Percentiles rank a stretch among this genome's conserved stretches.
Conservation (phyloP, 2,888 invertebrate species). For the Dryocosmus kuriphilus region DNA sequence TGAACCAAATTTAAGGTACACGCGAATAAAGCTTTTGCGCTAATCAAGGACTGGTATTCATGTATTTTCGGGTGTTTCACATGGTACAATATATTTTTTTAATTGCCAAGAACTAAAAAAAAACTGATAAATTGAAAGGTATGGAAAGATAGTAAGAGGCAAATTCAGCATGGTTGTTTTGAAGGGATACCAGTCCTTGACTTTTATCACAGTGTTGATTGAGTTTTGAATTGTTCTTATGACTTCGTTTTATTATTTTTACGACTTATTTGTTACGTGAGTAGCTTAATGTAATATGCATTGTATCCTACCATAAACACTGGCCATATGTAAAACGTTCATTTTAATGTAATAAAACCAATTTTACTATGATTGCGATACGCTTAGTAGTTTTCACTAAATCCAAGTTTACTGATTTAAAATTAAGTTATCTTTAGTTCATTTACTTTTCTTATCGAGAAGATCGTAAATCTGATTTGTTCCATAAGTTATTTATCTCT, state of each 20-base stretch:
- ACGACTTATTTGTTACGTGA: conserved; percentile 54
- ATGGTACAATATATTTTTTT: conserved; percentile 5
- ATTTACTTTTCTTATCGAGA: no score
- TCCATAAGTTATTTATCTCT: no score
- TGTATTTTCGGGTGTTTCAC: background rate
- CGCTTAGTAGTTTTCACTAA: background rate
- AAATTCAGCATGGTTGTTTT: background rate
- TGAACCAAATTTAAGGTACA: conserved; percentile 13
- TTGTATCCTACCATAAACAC: conserved; percentile 64
- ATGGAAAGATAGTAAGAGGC: background rate
- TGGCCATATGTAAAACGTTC: conserved; percentile 75
- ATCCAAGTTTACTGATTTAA: no score
- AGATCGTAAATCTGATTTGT: no score
- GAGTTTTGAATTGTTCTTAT: conserved; percentile 52
- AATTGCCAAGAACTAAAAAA: background rate
- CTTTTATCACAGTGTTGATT: conserved; percentile 35
- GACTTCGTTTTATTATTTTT: conserved; percentile 57
- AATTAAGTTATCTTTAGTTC: no score
- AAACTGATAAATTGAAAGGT: background rate
- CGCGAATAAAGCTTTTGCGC: background rate
- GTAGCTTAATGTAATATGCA: conserved; percentile 66
- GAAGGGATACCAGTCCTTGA: conserved; percentile 17
- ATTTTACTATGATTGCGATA: conserved; percentile 65
- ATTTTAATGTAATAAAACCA: conserved; percentile 73
- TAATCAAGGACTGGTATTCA: conserved; percentile 28